Conservation (phyloP, 92 coral and sea anemone genomes). For the Umimayanthus kanabou region DNA sequence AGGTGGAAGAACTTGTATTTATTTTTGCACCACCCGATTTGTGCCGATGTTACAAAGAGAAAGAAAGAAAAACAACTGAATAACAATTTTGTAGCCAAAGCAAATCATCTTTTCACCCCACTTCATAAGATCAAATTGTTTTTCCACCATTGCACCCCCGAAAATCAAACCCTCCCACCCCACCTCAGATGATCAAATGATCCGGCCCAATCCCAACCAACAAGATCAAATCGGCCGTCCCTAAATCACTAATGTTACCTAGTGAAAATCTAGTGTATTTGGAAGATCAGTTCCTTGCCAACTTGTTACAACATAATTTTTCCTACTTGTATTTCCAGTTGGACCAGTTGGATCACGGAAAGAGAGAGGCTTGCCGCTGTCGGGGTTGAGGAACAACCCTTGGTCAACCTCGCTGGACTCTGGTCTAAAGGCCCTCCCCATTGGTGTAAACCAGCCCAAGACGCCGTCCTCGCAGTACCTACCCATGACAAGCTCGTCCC, state of each 20-base stretch:
- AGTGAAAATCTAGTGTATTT: not conserved
- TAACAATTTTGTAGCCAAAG: too few relatives aligned
- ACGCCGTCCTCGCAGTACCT: conserved; percentile 45
- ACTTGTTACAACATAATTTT: not conserved
- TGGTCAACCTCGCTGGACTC: conserved; percentile 76
- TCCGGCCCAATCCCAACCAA: not conserved
- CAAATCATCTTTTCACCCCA: too few relatives aligned
- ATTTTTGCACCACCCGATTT: too few relatives aligned
- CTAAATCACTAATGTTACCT: not conserved
- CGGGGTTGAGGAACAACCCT: conserved; percentile 65
- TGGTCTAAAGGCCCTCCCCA: conserved; percentile 49
- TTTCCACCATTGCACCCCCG: not conserved
- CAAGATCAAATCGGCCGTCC: not conserved
- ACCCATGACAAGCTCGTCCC: conserved; percentile 63
- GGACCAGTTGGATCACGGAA: conserved; percentile 57
- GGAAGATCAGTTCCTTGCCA: not conserved
- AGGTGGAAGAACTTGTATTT: too few relatives aligned
- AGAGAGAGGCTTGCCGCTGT: conserved; percentile 44
- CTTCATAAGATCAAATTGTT: too few relatives aligned
- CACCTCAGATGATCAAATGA: not conserved
- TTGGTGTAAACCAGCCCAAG: conserved; percentile 43
- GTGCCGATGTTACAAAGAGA: too few relatives aligned
- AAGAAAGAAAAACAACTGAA: too few relatives aligned
- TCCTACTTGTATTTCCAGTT: conserved; percentile 11
- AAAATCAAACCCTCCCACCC: not conserved